A percentile compares a stretch with the other conserved stretches of the same genome.
Evolutionary conservation across 2,888 invertebrate species (phyloP).

Genomic region (Lasioglossum lativentre): DNA sequence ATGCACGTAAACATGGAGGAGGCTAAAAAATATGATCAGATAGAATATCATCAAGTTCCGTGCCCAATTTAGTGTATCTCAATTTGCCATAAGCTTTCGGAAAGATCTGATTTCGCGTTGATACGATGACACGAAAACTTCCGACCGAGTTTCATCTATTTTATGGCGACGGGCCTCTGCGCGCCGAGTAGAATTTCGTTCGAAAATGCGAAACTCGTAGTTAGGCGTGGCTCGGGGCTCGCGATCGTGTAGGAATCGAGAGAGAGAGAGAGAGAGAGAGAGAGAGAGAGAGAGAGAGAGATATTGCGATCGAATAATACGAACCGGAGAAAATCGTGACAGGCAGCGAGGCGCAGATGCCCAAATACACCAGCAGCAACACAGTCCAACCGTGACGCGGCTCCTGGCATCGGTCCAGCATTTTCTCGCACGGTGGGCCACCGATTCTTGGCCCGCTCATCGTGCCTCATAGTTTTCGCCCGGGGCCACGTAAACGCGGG

Average conservation of each 20-base stretch:
- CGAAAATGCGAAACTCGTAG: neutral
- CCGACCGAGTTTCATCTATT: neutral
- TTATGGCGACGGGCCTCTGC: neutral
- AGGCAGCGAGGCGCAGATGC: conserved; percentile 78
- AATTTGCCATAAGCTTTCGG: neutral
- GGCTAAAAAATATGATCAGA: neutral
- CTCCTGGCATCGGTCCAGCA: conserved; percentile 75
- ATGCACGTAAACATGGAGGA: neutral
- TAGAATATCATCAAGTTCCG: neutral
- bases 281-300: neutral
- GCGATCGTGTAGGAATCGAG: neutral
- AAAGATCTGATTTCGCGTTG: neutral
- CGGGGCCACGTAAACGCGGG: conserved; percentile 75
- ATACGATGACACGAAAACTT: neutral
- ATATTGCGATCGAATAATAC: conserved; percentile 59
- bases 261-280: neutral
- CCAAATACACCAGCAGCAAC: conserved; percentile 76
- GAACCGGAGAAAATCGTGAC: conserved; percentile 78
- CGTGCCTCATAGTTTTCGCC: conserved; percentile 80
- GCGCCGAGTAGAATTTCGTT: neutral
- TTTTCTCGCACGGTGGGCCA: conserved; percentile 76
- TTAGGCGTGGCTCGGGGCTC: neutral
- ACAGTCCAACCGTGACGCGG: conserved; percentile 71
- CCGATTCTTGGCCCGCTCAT: conserved; percentile 81
- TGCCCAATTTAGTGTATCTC: neutral